A percentile compares a stretch with the other conserved stretches of the same genome.
Conservation (phyloP, 2,888 invertebrate genomes). For the Nemoura dubitans region DNA sequence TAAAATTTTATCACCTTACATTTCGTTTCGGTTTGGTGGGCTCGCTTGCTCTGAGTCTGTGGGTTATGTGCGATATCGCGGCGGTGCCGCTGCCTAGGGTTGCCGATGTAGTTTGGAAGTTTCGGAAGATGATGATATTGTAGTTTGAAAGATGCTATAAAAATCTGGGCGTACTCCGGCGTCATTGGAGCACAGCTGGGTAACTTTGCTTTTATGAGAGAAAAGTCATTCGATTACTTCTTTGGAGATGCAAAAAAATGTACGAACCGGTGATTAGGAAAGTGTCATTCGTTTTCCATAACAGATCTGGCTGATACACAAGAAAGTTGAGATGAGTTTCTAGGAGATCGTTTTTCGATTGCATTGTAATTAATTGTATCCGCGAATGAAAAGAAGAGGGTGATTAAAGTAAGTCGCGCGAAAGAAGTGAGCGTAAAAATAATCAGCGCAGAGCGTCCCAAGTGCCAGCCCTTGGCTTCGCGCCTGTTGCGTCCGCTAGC, state of each 20-base stretch:
- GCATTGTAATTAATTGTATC: background rate
- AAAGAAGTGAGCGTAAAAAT: constrained; percentile 27
- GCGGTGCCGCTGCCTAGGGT: no score
- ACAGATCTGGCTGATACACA: no score
- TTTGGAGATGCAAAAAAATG: no score
- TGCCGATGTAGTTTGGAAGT: background rate
- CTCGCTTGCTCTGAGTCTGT: background rate
- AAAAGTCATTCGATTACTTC: background rate
- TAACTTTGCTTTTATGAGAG: background rate
- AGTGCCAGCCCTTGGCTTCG: background rate
- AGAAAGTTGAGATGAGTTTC: background rate
- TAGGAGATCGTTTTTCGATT: background rate
- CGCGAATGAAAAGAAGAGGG: background rate
- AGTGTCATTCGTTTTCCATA: no score
- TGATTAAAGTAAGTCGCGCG: background rate
- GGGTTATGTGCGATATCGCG: background rate
- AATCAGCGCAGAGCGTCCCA: constrained; percentile 37
- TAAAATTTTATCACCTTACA: constrained; percentile 43
- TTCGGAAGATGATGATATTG: constrained; percentile 29
- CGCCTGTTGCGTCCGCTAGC: background rate
- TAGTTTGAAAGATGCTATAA: background rate
- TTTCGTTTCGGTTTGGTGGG: background rate
- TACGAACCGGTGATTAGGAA: no score
- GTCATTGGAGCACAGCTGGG: background rate
- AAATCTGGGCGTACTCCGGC: background rate